Conservation (phyloP, 2,888 invertebrate genomes). For the Eilema sororculum region DNA sequence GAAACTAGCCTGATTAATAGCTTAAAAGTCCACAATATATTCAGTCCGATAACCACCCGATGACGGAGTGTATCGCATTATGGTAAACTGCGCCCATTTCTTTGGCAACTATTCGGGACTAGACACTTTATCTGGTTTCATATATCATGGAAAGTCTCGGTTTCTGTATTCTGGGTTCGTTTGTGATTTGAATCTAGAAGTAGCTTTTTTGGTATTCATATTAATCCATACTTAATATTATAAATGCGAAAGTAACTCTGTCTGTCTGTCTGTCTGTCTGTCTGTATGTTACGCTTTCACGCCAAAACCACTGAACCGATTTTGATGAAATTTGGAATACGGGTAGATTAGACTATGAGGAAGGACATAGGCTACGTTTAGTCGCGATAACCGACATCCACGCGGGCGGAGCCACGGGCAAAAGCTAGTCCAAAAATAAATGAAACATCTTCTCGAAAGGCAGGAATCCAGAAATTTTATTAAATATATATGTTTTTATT, state of each 20-base stretch:
- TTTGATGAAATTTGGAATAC: too few relatives aligned
- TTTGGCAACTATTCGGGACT: slow-evolving; percentile 75
- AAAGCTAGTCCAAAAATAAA: too few relatives aligned
- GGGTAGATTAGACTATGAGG: too few relatives aligned
- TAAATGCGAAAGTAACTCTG: too few relatives aligned
- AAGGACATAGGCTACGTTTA: too few relatives aligned
- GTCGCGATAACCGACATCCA: too few relatives aligned
- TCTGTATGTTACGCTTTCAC: too few relatives aligned
- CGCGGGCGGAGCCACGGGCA: too few relatives aligned
- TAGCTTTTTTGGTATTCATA: slow-evolving; percentile 15
- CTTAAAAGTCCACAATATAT: slow-evolving; percentile 68
- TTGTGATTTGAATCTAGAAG: slow-evolving; percentile 48
- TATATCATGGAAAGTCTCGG: slow-evolving; percentile 66
- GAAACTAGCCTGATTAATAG: slow-evolving; percentile 70
- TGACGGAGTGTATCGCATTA: slow-evolving; percentile 79
- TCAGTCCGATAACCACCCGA: slow-evolving; percentile 74
- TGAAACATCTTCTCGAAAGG: neutral
- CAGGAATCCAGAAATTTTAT: neutral
- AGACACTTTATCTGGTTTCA: slow-evolving; percentile 69
- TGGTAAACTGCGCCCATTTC: slow-evolving; percentile 74
- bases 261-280: too few relatives aligned
- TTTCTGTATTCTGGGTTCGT: slow-evolving; percentile 53
- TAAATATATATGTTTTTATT: neutral
- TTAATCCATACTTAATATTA: too few relatives aligned
- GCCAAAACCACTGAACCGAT: too few relatives aligned